Conservation (phyloP, 2,888 invertebrate genomes). For the Drosophila eohydei region DNA sequence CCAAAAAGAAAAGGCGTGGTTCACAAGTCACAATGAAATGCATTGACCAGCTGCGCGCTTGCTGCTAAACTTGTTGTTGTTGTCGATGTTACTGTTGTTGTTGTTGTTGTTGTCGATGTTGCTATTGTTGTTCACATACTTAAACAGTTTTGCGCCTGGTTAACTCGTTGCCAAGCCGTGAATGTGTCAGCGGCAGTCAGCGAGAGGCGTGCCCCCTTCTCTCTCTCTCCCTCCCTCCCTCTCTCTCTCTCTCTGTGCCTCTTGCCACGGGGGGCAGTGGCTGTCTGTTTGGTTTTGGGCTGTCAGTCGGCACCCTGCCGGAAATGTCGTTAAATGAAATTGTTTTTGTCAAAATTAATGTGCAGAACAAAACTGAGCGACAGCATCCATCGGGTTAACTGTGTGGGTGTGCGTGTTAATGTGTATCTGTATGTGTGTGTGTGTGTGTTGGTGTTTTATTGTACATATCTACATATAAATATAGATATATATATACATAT, state of each 20-base stretch:
- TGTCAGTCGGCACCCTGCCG: conserved; percentile 53
- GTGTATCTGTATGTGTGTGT: background rate
- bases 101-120: conserved; percentile 44
- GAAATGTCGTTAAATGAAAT: conserved; percentile 75
- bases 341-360: conserved; percentile 76
- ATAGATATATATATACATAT: conserved; percentile 15
- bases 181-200: conserved; percentile 26
- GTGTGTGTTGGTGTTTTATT: conserved; percentile 9
- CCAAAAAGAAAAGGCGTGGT: conserved; percentile 18
- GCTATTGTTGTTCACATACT: conserved; percentile 59
- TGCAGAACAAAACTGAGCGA: conserved; percentile 52
- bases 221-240: background rate
- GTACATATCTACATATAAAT: conserved; percentile 18
- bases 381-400: conserved; percentile 56
- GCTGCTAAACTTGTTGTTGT: conserved; percentile 13
- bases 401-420: conserved; percentile 43
- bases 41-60: conserved; percentile 58
- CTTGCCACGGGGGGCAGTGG: background rate
- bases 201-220: background rate
- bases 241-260: background rate
- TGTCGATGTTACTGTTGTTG: conserved; percentile 38
- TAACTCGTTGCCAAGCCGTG: conserved; percentile 58
- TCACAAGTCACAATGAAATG: conserved; percentile 52
- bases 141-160: conserved; percentile 74
- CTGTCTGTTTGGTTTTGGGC: conserved; percentile 23